These are phyloP conservation scores for Polia nebulosa DNA, from an alignment of 2,888 invertebrate species.

Conservation along the genomic window DNA sequence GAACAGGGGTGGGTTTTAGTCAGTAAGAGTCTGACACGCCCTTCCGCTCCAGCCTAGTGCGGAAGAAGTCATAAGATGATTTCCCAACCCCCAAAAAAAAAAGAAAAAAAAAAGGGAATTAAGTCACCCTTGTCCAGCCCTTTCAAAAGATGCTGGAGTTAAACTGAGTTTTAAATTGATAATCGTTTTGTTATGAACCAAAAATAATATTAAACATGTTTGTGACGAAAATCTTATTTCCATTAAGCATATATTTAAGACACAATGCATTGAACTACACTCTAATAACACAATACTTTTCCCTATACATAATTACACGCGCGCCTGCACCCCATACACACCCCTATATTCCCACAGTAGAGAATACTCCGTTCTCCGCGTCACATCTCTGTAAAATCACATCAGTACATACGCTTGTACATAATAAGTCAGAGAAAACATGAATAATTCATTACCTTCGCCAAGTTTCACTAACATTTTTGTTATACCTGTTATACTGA, in stretches of 20 bases:
- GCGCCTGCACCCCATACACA: neutral
- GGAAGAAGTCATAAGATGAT: too few species aligned
- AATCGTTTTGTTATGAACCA: too few species aligned
- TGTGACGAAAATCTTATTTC: neutral
- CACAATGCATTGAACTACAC: neutral
- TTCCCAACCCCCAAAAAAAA: too few species aligned
- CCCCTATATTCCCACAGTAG: conserved; percentile 21
- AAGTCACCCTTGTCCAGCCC: too few species aligned
- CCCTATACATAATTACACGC: conserved; percentile 19
- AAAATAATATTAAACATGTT: too few species aligned
- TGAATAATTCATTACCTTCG: conserved; percentile 62
- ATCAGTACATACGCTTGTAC: conserved; percentile 59
- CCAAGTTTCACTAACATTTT: conserved; percentile 61
- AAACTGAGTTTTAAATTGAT: too few species aligned
- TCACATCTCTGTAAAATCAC: conserved; percentile 58
- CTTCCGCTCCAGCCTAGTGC: too few species aligned
- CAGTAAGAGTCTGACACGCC: too few species aligned
- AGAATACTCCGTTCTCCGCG: conserved; percentile 21
- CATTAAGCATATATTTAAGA: neutral
- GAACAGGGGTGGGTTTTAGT: too few species aligned
- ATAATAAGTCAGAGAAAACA: conserved; percentile 59
- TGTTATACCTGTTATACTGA: conserved; percentile 45
- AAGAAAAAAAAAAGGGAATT: too few species aligned
- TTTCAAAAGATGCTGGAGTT: too few species aligned
- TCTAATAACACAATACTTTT: neutral